Conservation (phyloP, 2,888 invertebrate species). For the Tiliacea citrago region DNA sequence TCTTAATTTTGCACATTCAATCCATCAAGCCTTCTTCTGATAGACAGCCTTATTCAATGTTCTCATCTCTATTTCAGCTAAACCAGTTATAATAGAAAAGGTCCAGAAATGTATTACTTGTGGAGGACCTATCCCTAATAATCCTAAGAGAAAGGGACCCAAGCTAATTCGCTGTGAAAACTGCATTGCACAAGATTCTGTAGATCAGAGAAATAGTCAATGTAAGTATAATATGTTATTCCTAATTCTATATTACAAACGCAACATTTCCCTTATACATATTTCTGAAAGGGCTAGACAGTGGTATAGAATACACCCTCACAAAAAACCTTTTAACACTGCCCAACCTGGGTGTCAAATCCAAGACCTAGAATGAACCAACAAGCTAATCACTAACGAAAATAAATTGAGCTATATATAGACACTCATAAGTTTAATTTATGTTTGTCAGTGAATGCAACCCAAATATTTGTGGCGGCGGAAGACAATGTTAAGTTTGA, state of each 20-base stretch:
- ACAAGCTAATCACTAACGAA: too few species aligned
- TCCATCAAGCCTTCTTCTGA: background rate
- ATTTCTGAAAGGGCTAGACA: too few species aligned
- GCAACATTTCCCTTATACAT: background rate
- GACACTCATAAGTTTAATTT: background rate
- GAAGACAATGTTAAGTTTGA: conserved; percentile 92
- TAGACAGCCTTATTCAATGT: background rate
- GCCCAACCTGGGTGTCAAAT: background rate
- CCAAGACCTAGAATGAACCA: background rate
- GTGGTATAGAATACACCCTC: too few species aligned
- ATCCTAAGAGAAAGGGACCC: conserved; percentile 92
- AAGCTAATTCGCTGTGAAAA: conserved; percentile 92
- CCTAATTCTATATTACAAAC: background rate
- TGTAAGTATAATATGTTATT: conserved; percentile 73
- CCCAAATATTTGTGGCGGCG: conserved; percentile 92
- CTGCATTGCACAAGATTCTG: conserved; percentile 91
- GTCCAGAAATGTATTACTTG: conserved; percentile 91
- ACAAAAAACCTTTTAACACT: background rate
- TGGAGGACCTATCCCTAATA: conserved; percentile 88
- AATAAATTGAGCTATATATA: background rate
- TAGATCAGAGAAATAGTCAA: conserved; percentile 85
- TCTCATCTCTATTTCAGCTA: conserved; percentile 79
- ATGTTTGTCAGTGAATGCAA: conserved; percentile 80
- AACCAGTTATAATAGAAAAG: conserved; percentile 89
- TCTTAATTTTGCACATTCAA: conserved; percentile 23